phyloP scores from a whole-genome alignment of 2,113 vertebrate genomes.

The Indicator indicator region DNA sequence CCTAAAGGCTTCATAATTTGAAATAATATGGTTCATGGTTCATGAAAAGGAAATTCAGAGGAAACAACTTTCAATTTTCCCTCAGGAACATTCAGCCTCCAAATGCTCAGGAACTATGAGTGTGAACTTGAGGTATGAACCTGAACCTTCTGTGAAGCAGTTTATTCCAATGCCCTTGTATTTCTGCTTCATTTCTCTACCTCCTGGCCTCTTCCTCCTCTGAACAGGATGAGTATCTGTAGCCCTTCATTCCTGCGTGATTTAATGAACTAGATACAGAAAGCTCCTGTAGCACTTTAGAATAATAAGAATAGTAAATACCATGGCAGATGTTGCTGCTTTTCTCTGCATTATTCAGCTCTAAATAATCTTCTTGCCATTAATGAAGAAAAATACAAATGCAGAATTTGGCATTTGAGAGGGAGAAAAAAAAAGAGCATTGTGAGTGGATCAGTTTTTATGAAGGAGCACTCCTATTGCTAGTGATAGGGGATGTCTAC shows the following conservation, averaged over 20 bases:
- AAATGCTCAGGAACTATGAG: background rate
- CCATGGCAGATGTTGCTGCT: constrained; percentile 8
- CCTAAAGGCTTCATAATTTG: background rate
- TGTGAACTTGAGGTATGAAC: background rate
- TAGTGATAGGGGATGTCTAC: background rate
- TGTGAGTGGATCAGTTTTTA: background rate
- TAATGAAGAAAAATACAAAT: constrained; percentile 32
- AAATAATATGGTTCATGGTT: background rate
- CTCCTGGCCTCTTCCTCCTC: background rate
- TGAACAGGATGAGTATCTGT: background rate
- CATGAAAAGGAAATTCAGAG: background rate
- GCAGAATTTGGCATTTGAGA: background rate
- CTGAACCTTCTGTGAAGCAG: background rate
- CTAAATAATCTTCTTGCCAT: constrained; percentile 23
- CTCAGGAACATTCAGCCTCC: background rate
- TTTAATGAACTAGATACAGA: background rate
- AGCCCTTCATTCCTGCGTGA: background rate
- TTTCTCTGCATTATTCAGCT: constrained; percentile 23
- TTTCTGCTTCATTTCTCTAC: background rate
- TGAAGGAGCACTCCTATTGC: background rate
- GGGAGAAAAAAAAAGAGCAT: background rate
- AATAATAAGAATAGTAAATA: background rate
- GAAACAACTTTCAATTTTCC: background rate
- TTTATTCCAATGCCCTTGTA: background rate
- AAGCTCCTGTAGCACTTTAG: background rate